Base-by-base conservation (phyloP, 2,113 vertebrate species). In the Xiphophorus maculatus region DNA sequence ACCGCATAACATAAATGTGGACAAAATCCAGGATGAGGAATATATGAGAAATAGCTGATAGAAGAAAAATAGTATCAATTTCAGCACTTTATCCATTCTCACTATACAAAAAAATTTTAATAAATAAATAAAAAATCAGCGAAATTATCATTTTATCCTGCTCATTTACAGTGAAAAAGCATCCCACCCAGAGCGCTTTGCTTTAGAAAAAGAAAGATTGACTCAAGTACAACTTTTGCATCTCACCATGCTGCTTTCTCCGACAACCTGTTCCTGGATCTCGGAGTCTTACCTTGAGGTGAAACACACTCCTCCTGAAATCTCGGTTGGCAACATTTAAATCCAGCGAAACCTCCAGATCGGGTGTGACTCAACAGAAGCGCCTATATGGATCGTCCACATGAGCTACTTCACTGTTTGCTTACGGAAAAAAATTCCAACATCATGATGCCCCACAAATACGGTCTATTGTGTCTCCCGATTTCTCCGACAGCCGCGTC, bases 271-370 rank as follows among this genome's bases (percentile, higher is more conserved):
- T 72, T 83, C 74, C 32, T 58, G 69, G 76, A 75, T 81, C 79
- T 60, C 82, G 51, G 83, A 76, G 54, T 75, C 92, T 66, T 93
- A 95, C 94, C 94, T 95, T 89, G 93, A 93, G 85, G 92, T 94
- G 90, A 94, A 95, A 92, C 93, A 94, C 94, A 94, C 92, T 92
- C 93, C 93, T 92, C 84, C 94, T 76, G 92, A 90, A 87, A 92
- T 90, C 93, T 95, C 94, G 85, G 92, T 95, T 73, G 94, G 94
- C 90, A 95, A 93, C 94, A 95, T 95, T 84, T 91, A 94, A 93
- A 89, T 69, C 68, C 71, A 78, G 71, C 6, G 69, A 73, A 91
- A 91, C 76, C 87, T 86, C 81, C 40, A 63, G 73, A 77, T n/a
- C 22, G 82, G 51, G 78, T 66, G 68, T 35, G 15, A 85, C 89